Percentiles rank a stretch among this genome's conserved stretches.
These are phyloP conservation scores for Euglossa dilemma DNA, from an alignment of 1,140 invertebrate species.

Conservation along the genomic window DNA sequence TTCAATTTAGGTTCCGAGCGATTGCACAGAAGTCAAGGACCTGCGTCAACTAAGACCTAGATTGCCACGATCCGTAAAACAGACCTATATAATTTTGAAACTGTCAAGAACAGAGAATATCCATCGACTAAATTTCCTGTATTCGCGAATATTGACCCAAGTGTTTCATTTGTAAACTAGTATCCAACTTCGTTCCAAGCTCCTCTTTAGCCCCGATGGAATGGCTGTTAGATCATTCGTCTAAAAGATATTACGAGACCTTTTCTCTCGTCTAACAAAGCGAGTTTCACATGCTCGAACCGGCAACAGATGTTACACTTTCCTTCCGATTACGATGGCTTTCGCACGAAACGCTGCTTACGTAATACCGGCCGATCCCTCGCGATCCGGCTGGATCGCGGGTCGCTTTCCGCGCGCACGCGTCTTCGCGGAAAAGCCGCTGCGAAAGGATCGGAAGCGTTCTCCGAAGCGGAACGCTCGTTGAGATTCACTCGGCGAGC, in stretches of 20 bases:
- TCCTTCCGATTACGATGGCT: slow-evolving; percentile 14
- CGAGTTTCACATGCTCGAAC: background rate
- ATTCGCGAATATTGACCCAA: no score
- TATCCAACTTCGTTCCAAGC: no score
- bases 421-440: slow-evolving; percentile 14
- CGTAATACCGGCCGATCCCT: background rate
- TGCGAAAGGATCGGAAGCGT: background rate
- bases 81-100: no score
- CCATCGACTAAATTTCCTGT: no score
- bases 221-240: background rate
- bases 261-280: slow-evolving; percentile 8
- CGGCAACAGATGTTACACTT: slow-evolving; percentile 32
- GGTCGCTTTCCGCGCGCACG: background rate
- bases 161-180: no score
- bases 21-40: no score
- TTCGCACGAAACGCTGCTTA: slow-evolving; percentile 31
- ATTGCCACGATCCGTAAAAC: no score
- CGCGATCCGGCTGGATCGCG: background rate
- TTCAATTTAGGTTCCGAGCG: no score
- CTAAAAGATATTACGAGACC: background rate
- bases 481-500: slow-evolving; percentile 54
- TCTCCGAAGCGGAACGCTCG: slow-evolving; percentile 25
- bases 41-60: no score
- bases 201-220: background rate
- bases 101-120: no score